Evolutionary conservation across 1,140 invertebrate genomes (phyloP), one percentile per base, ranked within the genome.

Genomic region (Nasonia giraulti): DNA sequence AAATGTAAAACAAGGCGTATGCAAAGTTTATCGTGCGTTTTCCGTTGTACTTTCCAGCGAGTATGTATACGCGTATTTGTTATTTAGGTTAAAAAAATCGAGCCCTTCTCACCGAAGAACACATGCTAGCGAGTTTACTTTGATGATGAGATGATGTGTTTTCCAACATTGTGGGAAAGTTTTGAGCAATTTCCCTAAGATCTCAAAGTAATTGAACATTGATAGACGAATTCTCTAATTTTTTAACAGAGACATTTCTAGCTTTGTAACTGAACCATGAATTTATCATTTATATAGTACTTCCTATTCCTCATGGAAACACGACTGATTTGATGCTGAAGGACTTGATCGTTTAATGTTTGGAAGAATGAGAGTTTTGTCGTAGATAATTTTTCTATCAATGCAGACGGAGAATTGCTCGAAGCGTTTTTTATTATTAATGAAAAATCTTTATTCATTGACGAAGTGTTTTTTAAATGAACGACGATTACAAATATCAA

Each of bases 31-130:
- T 85, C n/a, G 40, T 75, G 69, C 27, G 77, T 82, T 84, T 84
- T 85, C 47, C 14, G 78, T 86, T 86, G 33, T 84, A 84, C 68
- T 84, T 79, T 76, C 68, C 50, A 78, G 47, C 71, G 47, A 80
- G 80, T 74, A 69, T 37, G 50, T 55, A 44, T 76, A 44, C 23
- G 37, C 37, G 14, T 7, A 69, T 44, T 80, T 69, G 74, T 83
- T 83, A 78, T 44, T 40, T 77, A 68, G 55, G 23, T 31, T 66
- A 20, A 20, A 7, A 78, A 77, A 71, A 78, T 62, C 31, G n/a
- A 78, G 37, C 11, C 17, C 27, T 83, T 83, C 44, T 37, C 23
- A 71, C n/a, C 20, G 17, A 62, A 62, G 55, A 17, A 78, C 66
- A 62, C 74, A 40, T 37, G 20, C 17, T 14, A 44, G 23, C 12